Conservation (phyloP, 2,888 invertebrate genomes). For the Coelopa pilipes region DNA sequence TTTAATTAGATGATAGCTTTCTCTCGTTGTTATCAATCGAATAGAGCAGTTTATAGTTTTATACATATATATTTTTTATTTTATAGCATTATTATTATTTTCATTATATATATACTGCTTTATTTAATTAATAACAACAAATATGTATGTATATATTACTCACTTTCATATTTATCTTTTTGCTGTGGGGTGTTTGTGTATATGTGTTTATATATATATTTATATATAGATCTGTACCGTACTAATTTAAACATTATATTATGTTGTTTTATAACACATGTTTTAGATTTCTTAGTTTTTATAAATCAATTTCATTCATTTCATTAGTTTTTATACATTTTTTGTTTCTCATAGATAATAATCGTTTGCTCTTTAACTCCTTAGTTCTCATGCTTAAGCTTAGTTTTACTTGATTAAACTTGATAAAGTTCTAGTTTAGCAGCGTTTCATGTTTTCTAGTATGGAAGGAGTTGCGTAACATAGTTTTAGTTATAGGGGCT, state of each 20-base stretch:
- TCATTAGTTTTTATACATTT: constrained; percentile 40
- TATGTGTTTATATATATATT: constrained; percentile 24
- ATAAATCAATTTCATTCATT: constrained; percentile 6
- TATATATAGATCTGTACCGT: constrained; percentile 32
- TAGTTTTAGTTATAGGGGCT: constrained; percentile 20
- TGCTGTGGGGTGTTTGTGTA: neutral
- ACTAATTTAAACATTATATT: neutral
- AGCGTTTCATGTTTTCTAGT: constrained; percentile 19
- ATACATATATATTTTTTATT: no score
- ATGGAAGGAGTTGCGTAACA: constrained; percentile 33
- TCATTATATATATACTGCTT: constrained; percentile 8
- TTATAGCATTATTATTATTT: constrained; percentile 27
- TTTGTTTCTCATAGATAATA: constrained; percentile 32
- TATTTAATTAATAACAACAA: neutral
- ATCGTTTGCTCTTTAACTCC: constrained; percentile 31
- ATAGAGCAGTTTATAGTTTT: neutral
- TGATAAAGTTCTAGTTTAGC: constrained; percentile 13
- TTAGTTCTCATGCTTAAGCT: constrained; percentile 38
- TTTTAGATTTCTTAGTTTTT: neutral
- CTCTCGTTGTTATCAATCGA: neutral
- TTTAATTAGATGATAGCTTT: neutral
- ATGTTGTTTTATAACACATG: neutral
- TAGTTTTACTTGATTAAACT: constrained; percentile 41
- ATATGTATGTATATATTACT: constrained; percentile 12
- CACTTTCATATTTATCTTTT: no score